Percentiles rank a stretch among this genome's conserved stretches.
These are phyloP conservation scores for Spongia lamella DNA, from an alignment of 37 sponge, comb jelly and placozoan genomes.

Conservation along the genomic window DNA sequence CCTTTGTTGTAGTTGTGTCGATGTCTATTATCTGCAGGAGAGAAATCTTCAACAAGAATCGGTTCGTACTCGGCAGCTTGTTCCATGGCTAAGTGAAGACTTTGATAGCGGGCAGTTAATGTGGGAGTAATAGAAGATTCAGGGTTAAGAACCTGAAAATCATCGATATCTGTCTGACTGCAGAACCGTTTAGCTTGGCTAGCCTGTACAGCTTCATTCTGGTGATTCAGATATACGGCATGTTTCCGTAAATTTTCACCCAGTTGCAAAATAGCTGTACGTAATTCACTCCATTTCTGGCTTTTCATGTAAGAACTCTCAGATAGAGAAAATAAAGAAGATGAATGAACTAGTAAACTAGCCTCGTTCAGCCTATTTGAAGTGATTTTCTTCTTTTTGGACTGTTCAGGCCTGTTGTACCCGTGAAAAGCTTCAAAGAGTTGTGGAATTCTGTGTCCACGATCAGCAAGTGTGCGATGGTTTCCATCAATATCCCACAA, in stretches of 20 bases:
- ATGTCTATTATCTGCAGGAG: slow-evolving; percentile 13
- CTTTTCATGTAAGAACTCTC: slow-evolving; percentile 46
- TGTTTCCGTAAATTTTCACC: slow-evolving; percentile 59
- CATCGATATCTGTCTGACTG: slow-evolving; percentile 33
- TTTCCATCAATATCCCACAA: slow-evolving; percentile 51
- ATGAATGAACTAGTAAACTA: slow-evolving; percentile 17
- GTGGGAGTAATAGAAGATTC: slow-evolving; percentile 7
- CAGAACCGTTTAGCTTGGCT: slow-evolving; percentile 23
- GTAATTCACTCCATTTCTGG: slow-evolving; percentile 24
- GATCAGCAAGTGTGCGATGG: slow-evolving; percentile 37
- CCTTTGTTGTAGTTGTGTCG: slow-evolving; percentile 46
- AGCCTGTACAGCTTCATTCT: slow-evolving; percentile 22
- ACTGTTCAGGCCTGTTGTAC: slow-evolving; percentile 43
- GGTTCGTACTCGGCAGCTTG: slow-evolving; percentile 22
- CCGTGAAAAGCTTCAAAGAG: slow-evolving; percentile 44
- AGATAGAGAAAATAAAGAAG: slow-evolving; percentile 32
- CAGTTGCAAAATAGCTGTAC: slow-evolving; percentile 33
- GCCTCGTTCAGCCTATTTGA: slow-evolving; percentile 24
- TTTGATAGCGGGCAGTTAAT: slow-evolving; percentile 22
- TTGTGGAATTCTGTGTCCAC: slow-evolving; percentile 19
- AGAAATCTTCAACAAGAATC: slow-evolving; percentile 39
- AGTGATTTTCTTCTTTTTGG: slow-evolving; percentile 27
- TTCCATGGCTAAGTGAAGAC: slow-evolving; percentile 37
- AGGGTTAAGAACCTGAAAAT: slow-evolving; percentile 21
- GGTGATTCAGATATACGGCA: slow-evolving; percentile 29